Evolutionary conservation across 2,888 invertebrate species (phyloP), one percentile per base, ranked within the genome.

Genomic region (Eumacrocentrus americanus): DNA sequence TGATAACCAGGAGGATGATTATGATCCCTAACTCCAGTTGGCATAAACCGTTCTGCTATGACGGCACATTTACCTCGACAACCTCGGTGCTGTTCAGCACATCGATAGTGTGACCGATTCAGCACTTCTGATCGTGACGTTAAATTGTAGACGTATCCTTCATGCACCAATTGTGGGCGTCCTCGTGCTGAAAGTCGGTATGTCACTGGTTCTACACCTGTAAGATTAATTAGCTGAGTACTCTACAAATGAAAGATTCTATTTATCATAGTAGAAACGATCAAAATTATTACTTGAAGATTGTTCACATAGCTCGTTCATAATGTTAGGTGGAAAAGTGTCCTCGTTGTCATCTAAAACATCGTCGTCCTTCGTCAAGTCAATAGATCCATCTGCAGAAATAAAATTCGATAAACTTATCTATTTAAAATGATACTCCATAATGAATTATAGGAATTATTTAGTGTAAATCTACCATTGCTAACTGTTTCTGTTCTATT

Each of bases 11-110:
- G 75, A 9, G 69, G 67, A 67, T 75, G 75, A 67, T 75, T 75
- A 52, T 75, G 75, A 35, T 75, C 71, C 25, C 66, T 67, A n/a
- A 75, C 76, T 14, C 73, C 75, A 3, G 75, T 75, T 1, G 75
- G 75, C 75, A 75, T 75, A 42, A 75, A 75, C 29, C 70, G 68
- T 42, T 75, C 75, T 3, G 76, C 72, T 18, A 75, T 75, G 16
- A 75, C 75, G 1, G 75, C 76, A 46, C 75, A 75, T 65, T 75
- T 75, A 52, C 75, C 75, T 20, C 71, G 70, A 58, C 75, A 75
- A 50, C 75, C 75, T 25, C 76, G 74, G 67, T 75, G 75, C 38
- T 75, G 75, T 46, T 75, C 76, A 2, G 76, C 75, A 34, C 75
- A 75, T 50, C 75, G 66, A 35, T 75, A 75, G 53, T 75, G 75